Conservation (phyloP, 2,113 vertebrate genomes). For the Nannospalax galili region DNA sequence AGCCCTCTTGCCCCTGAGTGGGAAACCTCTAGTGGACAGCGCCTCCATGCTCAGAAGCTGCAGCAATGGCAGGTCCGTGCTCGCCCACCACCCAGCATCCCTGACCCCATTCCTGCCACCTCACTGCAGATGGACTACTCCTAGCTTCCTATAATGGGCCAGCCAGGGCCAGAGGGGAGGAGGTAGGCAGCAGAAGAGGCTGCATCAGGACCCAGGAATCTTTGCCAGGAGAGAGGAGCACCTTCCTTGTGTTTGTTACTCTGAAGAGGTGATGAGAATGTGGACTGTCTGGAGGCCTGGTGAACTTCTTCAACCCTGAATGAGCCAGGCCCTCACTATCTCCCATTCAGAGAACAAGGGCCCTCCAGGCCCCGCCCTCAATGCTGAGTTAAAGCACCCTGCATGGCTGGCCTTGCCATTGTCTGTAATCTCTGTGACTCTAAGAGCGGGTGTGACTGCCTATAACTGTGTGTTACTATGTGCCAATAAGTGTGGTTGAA, state of each 20-base stretch:
- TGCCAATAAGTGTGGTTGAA: rapidly evolving
- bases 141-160: slow-evolving; percentile 2
- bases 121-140: slow-evolving; percentile 12
- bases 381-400: not conserved
- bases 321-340: not conserved
- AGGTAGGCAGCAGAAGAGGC: not conserved
- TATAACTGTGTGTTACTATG: not conserved
- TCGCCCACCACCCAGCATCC: slow-evolving; percentile 34
- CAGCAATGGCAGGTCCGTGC: not conserved
- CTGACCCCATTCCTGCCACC: slow-evolving; percentile 58
- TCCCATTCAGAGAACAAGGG: not conserved
- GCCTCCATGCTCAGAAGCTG: not conserved
- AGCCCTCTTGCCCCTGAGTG: not conserved
- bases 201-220: slow-evolving; percentile 49
- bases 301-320: not conserved
- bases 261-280: not conserved
- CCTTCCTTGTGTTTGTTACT: not conserved
- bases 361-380: not conserved
- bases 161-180: not conserved
- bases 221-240: not conserved
- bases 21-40: not conserved
- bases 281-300: not conserved
- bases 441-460: not conserved
- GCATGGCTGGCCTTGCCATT: not conserved
- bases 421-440: rapidly evolving